A percentile compares a stretch with the other conserved stretches of the same genome.
These are phyloP conservation scores for Myiozetetes cayanensis DNA, from an alignment of 2,113 vertebrate species.

Conservation along the genomic window DNA sequence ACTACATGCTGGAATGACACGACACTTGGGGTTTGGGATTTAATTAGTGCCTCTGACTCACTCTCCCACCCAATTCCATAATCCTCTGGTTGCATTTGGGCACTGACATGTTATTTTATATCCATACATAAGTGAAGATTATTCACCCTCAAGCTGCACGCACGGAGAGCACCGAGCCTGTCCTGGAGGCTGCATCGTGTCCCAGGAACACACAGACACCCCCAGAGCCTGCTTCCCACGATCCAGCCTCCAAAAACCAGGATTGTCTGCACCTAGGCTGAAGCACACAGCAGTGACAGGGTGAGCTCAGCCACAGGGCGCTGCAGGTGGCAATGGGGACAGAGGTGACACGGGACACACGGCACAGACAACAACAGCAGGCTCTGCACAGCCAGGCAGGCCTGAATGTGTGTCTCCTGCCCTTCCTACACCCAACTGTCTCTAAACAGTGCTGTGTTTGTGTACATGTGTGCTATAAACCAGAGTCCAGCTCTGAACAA, in stretches of 20 bases:
- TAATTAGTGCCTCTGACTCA: conserved; percentile 3
- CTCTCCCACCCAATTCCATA: not conserved
- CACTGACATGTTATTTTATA: not conserved
- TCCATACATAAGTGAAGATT: not conserved
- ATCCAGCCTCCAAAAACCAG: not conserved
- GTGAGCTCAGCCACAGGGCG: not conserved
- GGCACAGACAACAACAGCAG: not conserved
- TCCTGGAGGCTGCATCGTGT: not conserved
- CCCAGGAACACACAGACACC: not conserved
- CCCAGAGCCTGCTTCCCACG: rapidly evolving
- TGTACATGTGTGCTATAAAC: not conserved
- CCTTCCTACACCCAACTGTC: not conserved
- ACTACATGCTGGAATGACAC: not conserved
- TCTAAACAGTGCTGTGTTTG: rapidly evolving
- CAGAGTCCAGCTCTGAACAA: not conserved
- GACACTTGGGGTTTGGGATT: not conserved
- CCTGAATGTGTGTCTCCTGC: not conserved
- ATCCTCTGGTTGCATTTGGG: not conserved
- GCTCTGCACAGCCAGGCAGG: not conserved
- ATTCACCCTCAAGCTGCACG: not conserved
- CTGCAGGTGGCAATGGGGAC: not conserved
- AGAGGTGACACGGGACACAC: not conserved
- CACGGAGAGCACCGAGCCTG: not conserved
- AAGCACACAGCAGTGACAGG: not conserved
- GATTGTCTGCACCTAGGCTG: not conserved